Evolutionary conservation across 2,113 vertebrate genomes (phyloP), one percentile per base, ranked within the genome.

Genomic region (Toxotes jaculatrix): DNA sequence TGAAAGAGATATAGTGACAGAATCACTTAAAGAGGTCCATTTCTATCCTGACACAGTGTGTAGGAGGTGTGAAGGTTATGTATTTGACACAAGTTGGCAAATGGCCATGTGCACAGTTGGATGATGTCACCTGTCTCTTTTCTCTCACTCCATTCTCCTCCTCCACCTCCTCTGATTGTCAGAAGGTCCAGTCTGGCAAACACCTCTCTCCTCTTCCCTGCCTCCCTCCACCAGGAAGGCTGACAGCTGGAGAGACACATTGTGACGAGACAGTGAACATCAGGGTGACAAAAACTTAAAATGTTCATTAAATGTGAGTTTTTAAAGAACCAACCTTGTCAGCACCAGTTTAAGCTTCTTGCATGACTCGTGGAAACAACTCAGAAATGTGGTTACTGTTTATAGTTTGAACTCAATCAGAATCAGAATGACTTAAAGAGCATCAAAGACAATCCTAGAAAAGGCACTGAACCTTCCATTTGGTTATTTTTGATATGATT

Each of bases 1-100:
- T 36, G 16, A 57, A 53, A 42, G 65, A 65, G 55, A 80, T 43
- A 72, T 23, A 45, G 34, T 27, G 75, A 81, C 57, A 85, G 56
- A 55, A 34, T 63, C 27, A 55, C 57, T 14, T 63, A 49, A 66
- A 78, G 60, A 73, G 62, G 45, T 42, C 40, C 5, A 73, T 86
- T 82, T 90, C 67, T 17, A 77, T 45, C 9, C 34, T 84, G 84
- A 80, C 80, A 83, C 47, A 36, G 27, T 65, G 51, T 13, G 71
- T 69, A 63, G 83, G 78, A 80, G 53, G 84, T 86, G 72, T 72
- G 49, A 79, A 77, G 73, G 56, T 70, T 82, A 51, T 59, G 27
- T 60, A 86, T 81, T 63, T 76, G 66, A 89, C 83, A 81, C 40
- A 72, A 66, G 80, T 88, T 84, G 77, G 53, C 43, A 51, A 83